Evolutionary conservation across 2,113 vertebrate genomes (phyloP), one percentile per base, ranked within the genome.

Genomic region (Dicrurus megarhynchus): DNA sequence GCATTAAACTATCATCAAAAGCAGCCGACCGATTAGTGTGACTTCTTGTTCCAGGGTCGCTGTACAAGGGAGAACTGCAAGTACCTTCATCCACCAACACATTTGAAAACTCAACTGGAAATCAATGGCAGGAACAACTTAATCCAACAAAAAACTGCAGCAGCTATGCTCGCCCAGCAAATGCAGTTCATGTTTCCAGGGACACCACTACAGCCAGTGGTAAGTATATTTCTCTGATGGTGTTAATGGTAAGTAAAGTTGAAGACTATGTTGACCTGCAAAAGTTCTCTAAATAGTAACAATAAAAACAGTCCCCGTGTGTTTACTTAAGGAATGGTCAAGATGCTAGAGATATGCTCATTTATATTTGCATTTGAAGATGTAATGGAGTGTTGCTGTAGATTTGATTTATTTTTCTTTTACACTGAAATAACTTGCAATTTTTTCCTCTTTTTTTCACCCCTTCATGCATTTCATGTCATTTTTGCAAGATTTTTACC

Each of bases 121-220:
- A 99, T 99, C 97, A 99, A 99, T 88, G 99, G 99, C 84, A 98
- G 99, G 59, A 99, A 99, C 97, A 99, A 99, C 97, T 98, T 99
- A 97, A 99, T 99, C 96, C 99, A 99, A 95, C 99, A 99, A 98
- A 99, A 99, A 98, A 99, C 99, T 6, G 99, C 99, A 63, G 99
- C 99, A 35, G 99, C 99, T 24, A 99, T 99, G 99, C 98, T 99
- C 42, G 99, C 99, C 79, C 99, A 99, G 93, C 99, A 99, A 98
- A 99, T 99, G 99, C 99, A 99, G 96, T 99, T 99, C 94, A 99
- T 99, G 99, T 99, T 99, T 97, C 99, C 99, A 52, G 99, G 99
- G 98, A 98, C 99, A 93, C 98, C 99, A 33, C 98, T 99, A 97
- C 99, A 99, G 97, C 99, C 99, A 95, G 97, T 99, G 98, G 99